Evolutionary conservation across 2,113 vertebrate genomes (phyloP), one percentile per base, ranked within the genome.

Genomic region (Archilochus colubris): DNA sequence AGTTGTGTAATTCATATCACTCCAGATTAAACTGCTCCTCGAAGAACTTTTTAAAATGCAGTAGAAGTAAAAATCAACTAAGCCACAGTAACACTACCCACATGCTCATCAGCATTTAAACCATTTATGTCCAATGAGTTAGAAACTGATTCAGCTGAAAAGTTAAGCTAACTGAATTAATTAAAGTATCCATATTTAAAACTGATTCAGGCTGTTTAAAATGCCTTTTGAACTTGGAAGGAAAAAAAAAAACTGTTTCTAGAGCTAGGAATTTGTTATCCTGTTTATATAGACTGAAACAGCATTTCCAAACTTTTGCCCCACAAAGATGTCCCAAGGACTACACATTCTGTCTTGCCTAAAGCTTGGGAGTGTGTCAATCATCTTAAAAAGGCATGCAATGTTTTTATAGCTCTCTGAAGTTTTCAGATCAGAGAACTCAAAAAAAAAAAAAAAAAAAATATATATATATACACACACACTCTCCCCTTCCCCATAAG

Each of bases 31-130:
- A 36, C 30, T 7, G 13, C 0, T 2, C 24, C 58, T 44, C 20
- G 40, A 12, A 73, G 16, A 80, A 76, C 12, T 40, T 63, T 19
- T 24, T 22, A 9, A 9, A 81, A 70, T 3, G 40, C 59, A 64
- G 30, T 57, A 48, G 20, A 55, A 36, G n/a, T 13, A 63, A 44
- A 46, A 78, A 57, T 30, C 2, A 38, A 59, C 59, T 53, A 40
- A 1, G 3, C 43, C 25, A 55, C 3, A 1, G 66, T 54, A 86
- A 38, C 27, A 0, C 6, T 7, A 44, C 28, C n/a, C 22, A 59
- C 20, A 4, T 1, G 6, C 28, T 61, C 63, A 57, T 7, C 18
- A 9, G 20, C 30, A 33, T 5, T 19, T 5, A 48, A 51, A 12
- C 12, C 4, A 66, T 23, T n/a, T 54, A 62, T 9, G 74, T 74